Evolutionary conservation across 2,888 invertebrate genomes (phyloP).

Genomic region (Arenicola marina): DNA sequence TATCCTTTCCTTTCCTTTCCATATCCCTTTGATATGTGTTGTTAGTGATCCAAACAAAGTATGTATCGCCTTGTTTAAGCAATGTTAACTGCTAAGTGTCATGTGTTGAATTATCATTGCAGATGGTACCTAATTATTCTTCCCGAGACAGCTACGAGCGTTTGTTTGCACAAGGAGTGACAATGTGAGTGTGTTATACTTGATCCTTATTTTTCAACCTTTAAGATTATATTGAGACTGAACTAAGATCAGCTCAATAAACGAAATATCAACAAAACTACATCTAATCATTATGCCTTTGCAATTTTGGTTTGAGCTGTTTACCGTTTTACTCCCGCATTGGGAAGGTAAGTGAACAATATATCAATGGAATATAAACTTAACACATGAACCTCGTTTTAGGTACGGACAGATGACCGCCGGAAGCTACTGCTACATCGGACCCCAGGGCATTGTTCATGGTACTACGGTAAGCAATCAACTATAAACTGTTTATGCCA

Average conservation of each 20-base stretch:
- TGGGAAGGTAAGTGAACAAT: too few species aligned
- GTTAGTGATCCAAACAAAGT: too few species aligned
- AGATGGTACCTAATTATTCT: constrained; percentile 69
- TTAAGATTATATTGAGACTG: neutral
- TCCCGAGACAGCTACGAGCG: constrained; percentile 65
- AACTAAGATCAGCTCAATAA: too few species aligned
- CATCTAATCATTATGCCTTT: too few species aligned
- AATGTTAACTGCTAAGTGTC: too few species aligned
- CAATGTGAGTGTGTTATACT: constrained; percentile 61
- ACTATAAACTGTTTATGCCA: too few species aligned
- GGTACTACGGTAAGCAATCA: constrained; percentile 67
- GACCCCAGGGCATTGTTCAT: constrained; percentile 71
- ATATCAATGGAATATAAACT: neutral
- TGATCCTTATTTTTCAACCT: neutral
- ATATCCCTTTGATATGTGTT: too few species aligned
- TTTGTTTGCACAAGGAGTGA: constrained; percentile 68
- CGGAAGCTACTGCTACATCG: constrained; percentile 70
- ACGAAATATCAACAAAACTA: too few species aligned
- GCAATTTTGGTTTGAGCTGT: too few species aligned
- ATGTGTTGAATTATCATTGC: constrained; percentile 3
- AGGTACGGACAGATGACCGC: constrained; percentile 72
- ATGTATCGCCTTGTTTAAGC: too few species aligned
- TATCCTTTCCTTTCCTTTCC: too few species aligned
- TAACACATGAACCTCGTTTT: neutral
- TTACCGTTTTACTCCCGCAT: too few species aligned